Evolutionary conservation across 2,888 invertebrate species (phyloP).

Genomic region (Punctoribates punctum): DNA sequence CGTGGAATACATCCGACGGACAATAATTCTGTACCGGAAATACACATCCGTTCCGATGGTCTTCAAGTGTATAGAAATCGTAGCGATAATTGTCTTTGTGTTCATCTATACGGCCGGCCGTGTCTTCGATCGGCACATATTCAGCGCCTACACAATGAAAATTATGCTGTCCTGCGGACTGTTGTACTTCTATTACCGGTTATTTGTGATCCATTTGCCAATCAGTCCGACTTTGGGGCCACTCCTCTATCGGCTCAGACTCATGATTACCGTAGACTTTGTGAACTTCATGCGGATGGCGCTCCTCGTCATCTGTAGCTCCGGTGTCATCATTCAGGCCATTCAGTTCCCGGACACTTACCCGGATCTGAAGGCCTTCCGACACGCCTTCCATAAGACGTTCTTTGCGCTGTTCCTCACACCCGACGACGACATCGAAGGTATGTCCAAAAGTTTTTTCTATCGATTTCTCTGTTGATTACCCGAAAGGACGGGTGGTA

Average conservation of each 20-base stretch:
- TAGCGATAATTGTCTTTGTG: slow-evolving; percentile 50
- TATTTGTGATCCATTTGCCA: slow-evolving; percentile 56
- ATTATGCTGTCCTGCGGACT: slow-evolving; percentile 53
- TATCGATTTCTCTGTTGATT: background rate
- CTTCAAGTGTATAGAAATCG: slow-evolving; percentile 49
- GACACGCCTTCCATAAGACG: slow-evolving; percentile 54
- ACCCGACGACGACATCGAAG: slow-evolving; percentile 51
- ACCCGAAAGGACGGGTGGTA: too few species aligned
- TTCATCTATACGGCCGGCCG: slow-evolving; percentile 51
- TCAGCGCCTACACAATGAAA: slow-evolving; percentile 51
- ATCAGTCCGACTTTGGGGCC: slow-evolving; percentile 56
- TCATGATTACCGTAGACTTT: slow-evolving; percentile 54
- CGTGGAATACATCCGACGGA: slow-evolving; percentile 44
- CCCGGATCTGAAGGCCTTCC: slow-evolving; percentile 50
- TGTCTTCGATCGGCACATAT: slow-evolving; percentile 48
- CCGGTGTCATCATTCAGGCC: slow-evolving; percentile 53
- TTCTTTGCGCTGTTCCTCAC: slow-evolving; percentile 56
- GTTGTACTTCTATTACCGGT: slow-evolving; percentile 57
- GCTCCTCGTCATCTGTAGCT: slow-evolving; percentile 52
- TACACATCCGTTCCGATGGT: slow-evolving; percentile 50
- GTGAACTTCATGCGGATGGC: slow-evolving; percentile 53
- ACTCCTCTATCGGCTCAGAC: slow-evolving; percentile 55
- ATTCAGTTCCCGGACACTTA: slow-evolving; percentile 55
- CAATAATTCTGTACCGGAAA: slow-evolving; percentile 47
- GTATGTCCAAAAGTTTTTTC: slow-evolving; percentile 32